A percentile compares a stretch with the other conserved stretches of the same genome.
Conservation (phyloP, 2,113 vertebrate species). For the Bubo scandiacus region DNA sequence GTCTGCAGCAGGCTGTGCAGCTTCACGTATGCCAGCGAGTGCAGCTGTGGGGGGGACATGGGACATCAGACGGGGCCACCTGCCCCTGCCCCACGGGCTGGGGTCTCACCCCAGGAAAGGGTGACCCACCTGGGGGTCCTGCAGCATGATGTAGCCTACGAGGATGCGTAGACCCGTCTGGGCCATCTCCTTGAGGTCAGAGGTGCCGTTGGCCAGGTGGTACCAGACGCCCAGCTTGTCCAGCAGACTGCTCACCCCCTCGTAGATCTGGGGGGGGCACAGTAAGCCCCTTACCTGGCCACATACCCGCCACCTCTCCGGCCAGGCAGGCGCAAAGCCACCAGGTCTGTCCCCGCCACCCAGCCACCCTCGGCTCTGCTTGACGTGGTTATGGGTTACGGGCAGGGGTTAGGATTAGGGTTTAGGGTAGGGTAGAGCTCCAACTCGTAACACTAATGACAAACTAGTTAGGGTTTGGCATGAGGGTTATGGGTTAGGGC, state of each 20-base stretch:
- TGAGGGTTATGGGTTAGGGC: accelerated
- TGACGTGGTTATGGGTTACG: accelerated
- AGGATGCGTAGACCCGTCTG: constrained; percentile 92
- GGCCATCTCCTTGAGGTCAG: constrained; percentile 92
- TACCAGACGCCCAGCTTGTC: constrained; percentile 92
- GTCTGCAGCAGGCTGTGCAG: constrained; percentile 95
- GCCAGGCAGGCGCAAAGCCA: accelerated
- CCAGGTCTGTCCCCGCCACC: neutral
- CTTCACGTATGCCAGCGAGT: constrained; percentile 89
- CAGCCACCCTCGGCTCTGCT: neutral
- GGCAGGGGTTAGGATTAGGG: neutral
- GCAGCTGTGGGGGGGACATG: constrained; percentile 71
- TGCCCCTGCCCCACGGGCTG: neutral
- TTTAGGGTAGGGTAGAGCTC: neutral
- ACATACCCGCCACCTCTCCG: accelerated
- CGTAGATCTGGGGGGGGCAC: constrained; percentile 82
- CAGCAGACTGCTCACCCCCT: constrained; percentile 91
- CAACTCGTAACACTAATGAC: accelerated
- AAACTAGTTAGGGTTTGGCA: accelerated
- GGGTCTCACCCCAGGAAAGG: neutral
- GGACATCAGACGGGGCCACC: neutral
- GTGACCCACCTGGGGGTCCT: constrained; percentile 83
- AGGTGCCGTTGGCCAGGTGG: constrained; percentile 75
- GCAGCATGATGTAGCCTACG: constrained; percentile 87
- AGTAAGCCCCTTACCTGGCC: accelerated